phyloP scores from a whole-genome alignment of 2,797 vertebrate genomes.

The Hippoglossus hippoglossus region DNA sequence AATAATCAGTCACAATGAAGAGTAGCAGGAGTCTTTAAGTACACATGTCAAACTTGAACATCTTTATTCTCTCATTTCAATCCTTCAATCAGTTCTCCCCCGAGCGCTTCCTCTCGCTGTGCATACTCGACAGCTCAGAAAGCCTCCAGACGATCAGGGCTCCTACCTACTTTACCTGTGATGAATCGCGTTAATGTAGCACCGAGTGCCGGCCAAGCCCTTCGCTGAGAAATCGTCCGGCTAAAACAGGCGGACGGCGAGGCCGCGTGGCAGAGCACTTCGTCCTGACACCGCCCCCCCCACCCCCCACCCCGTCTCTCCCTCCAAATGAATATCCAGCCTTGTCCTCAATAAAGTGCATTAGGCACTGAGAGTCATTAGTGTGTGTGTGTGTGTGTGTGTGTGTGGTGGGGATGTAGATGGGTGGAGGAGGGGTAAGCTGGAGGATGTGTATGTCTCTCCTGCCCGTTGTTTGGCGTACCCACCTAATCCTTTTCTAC shows the following conservation, averaged over 20 bases:
- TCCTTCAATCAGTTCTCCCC: conserved; percentile 63
- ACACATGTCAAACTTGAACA: conserved; percentile 15
- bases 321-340: conserved; percentile 78
- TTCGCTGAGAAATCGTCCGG: conserved; percentile 71
- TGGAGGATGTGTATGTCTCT: conserved; percentile 54
- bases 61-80: conserved; percentile 30
- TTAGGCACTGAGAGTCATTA: conserved; percentile 83
- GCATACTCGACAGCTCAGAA: conserved; percentile 37
- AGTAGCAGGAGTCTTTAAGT: background rate
- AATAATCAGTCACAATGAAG: conserved; percentile 7
- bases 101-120: conserved; percentile 37
- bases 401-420: conserved; percentile 13
- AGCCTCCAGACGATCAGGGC: conserved; percentile 55
- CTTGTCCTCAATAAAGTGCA: conserved; percentile 81
- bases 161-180: conserved; percentile 76
- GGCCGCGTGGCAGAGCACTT: conserved; percentile 64
- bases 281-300: conserved; percentile 63
- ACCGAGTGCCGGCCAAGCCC: conserved; percentile 58
- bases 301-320: conserved; percentile 55
- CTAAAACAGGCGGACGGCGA: conserved; percentile 70
- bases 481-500: conserved; percentile 77
- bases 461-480: conserved; percentile 82
- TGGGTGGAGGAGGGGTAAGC: conserved; percentile 32
- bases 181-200: conserved; percentile 71
- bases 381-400: conserved; percentile 54